A percentile compares a stretch with the other conserved stretches of the same genome.
Evolutionary conservation across 2,888 invertebrate species (phyloP).

Genomic region (Caenorhabditis sp.): DNA sequence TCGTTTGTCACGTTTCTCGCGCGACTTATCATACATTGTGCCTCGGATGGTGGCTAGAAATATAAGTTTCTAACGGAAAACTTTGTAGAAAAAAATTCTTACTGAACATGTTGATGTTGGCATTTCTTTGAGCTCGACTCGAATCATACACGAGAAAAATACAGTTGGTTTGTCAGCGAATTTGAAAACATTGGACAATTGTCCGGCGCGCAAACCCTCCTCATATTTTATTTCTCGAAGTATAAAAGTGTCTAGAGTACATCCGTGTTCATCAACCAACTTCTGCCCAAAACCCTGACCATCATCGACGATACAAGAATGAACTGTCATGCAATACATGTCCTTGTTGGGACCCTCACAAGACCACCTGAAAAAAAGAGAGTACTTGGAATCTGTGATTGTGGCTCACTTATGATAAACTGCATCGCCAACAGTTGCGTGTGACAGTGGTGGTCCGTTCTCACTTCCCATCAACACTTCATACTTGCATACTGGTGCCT

Average conservation of each 20-base stretch:
- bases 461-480: constrained; percentile 56
- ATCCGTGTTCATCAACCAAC: constrained; percentile 63
- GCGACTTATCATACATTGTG: constrained; percentile 4
- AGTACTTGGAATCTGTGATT: not conserved
- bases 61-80: not conserved
- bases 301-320: constrained; percentile 65
- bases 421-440: constrained; percentile 61
- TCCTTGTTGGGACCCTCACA: constrained; percentile 37
- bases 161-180: constrained; percentile 67
- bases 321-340: constrained; percentile 65
- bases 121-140: constrained; percentile 52
- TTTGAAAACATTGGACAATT: constrained; percentile 61
- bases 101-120: constrained; percentile 35
- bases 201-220: constrained; percentile 52
- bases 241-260: constrained; percentile 59
- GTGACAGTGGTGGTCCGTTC: constrained; percentile 49
- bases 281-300: constrained; percentile 64
- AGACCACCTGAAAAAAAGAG: constrained; percentile 42
- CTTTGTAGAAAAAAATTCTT: constrained; percentile 2
- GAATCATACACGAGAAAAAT: constrained; percentile 66
- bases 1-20: constrained; percentile 2
- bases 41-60: constrained; percentile 32
- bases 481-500: constrained; percentile 58
- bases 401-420: constrained; percentile 55
- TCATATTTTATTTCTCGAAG: constrained; percentile 55